These are phyloP conservation scores for Chironomus tepperi DNA, from an alignment of 1,140 invertebrate genomes.

Conservation along the genomic window DNA sequence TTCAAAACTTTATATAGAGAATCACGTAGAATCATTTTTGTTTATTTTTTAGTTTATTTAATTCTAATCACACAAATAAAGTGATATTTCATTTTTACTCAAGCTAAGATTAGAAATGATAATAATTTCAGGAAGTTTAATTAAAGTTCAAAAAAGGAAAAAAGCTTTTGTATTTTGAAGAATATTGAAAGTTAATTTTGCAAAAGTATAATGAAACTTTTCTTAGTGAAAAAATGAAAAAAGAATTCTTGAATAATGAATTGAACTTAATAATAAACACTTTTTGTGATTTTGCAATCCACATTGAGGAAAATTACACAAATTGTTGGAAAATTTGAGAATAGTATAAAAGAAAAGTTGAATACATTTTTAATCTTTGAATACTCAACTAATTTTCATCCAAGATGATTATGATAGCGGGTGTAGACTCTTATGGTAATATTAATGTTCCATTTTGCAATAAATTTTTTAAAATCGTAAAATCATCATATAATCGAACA, in stretches of 20 bases:
- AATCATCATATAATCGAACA: background rate
- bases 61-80: background rate
- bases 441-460: background rate
- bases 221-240: background rate
- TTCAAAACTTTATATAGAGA: background rate
- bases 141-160: background rate
- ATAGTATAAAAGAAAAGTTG: background rate
- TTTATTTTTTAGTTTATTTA: constrained; percentile 4
- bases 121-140: background rate
- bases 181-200: too few species aligned
- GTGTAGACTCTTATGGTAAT: constrained; percentile 18
- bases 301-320: background rate
- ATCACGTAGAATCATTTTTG: background rate
- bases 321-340: background rate
- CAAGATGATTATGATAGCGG: constrained; percentile 19
- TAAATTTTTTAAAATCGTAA: background rate
- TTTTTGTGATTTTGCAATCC: background rate
- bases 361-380: background rate
- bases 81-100: background rate
- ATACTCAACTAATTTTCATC: background rate
- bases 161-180: too few species aligned
- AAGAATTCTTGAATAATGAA: background rate
- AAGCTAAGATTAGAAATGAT: background rate
- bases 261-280: background rate
- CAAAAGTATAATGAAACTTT: background rate